Evolutionary conservation across 2,113 vertebrate genomes (phyloP).

Genomic region (Ursus arctos): DNA sequence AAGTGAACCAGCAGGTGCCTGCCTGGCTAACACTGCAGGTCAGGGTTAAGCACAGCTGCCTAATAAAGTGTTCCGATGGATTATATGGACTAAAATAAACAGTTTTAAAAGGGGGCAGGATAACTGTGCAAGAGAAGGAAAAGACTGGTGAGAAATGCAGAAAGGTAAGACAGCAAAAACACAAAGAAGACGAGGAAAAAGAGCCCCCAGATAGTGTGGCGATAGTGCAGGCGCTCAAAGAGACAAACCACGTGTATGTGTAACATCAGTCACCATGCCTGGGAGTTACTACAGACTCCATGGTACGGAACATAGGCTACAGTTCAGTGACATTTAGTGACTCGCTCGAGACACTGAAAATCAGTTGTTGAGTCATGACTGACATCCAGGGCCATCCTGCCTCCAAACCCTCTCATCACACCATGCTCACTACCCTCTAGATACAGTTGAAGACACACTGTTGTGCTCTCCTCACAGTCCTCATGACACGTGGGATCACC

Average conservation of each 20-base stretch:
- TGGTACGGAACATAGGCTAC: neutral
- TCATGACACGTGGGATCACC: neutral
- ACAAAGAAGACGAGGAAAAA: neutral
- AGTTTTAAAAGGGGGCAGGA: neutral
- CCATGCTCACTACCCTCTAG: neutral
- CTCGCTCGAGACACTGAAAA: neutral
- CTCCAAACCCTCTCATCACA: neutral
- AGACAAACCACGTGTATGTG: neutral
- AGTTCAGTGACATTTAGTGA: neutral
- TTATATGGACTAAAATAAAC: neutral
- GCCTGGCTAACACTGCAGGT: neutral
- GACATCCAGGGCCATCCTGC: neutral
- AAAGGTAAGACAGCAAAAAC: neutral
- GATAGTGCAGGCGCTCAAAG: neutral
- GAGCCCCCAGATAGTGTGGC: neutral
- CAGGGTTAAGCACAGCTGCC: neutral
- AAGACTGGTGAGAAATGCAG: neutral
- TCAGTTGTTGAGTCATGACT: neutral
- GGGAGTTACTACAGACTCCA: neutral
- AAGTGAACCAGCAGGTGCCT: neutral
- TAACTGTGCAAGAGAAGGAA: neutral
- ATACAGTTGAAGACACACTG: neutral
- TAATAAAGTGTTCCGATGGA: neutral
- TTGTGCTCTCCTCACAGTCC: neutral
- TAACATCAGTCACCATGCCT: neutral